phyloP scores from a whole-genome alignment of 2,113 vertebrate species.

The Actenoides hombroni region DNA sequence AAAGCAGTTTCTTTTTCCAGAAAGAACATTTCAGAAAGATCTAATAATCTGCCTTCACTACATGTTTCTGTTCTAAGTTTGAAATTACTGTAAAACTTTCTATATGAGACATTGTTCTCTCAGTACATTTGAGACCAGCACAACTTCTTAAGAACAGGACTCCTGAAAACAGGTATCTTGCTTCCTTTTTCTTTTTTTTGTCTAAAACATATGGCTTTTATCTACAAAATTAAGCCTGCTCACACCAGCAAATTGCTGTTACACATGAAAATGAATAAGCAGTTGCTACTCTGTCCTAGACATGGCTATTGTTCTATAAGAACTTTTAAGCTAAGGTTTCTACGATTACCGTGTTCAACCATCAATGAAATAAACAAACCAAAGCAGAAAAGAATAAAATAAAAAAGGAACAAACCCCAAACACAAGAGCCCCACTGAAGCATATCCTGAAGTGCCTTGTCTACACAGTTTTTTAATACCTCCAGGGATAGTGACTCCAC shows the following conservation, averaged over 20 bases:
- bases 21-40: not conserved
- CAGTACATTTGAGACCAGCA: not conserved
- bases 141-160: not conserved
- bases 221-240: not conserved
- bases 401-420: too few relatives aligned
- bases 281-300: not conserved
- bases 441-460: too few relatives aligned
- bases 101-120: not conserved
- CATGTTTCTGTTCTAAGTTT: not conserved
- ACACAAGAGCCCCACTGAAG: too few relatives aligned
- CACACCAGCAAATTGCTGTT: not conserved
- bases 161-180: not conserved
- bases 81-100: not conserved
- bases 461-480: too few relatives aligned
- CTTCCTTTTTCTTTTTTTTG: not conserved
- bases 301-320: accelerated
- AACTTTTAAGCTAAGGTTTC: not conserved
- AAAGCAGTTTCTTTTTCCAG: not conserved
- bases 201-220: not conserved
- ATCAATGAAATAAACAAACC: too few relatives aligned
- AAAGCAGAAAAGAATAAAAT: too few relatives aligned
- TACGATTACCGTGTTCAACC: too few relatives aligned
- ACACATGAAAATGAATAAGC: accelerated
- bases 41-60: not conserved
- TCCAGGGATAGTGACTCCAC: too few relatives aligned